A percentile compares a stretch with the other conserved stretches of the same genome.
Evolutionary conservation across 2,888 invertebrate species (phyloP).

Genomic region (Apodemia mormo): DNA sequence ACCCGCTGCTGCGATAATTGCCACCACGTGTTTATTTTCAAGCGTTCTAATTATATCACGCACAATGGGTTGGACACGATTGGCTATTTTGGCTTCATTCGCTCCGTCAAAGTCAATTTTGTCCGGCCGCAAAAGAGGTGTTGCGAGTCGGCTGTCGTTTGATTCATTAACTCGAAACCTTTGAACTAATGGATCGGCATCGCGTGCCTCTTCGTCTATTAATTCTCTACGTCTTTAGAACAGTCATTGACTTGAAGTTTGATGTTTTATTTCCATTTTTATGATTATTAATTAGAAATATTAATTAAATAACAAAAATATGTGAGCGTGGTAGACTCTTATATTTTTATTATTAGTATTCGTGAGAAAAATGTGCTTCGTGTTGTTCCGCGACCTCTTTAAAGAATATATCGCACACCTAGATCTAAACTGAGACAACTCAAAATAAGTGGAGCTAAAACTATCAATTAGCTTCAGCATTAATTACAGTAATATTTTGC

Average conservation of each 20-base stretch:
- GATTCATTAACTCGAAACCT: constrained; percentile 75
- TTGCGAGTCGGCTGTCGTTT: constrained; percentile 74
- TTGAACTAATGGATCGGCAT: constrained; percentile 73
- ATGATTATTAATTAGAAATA: neutral
- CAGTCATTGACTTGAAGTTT: constrained; percentile 20
- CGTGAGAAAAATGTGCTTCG: too few relatives aligned
- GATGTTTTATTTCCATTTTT: constrained; percentile 1
- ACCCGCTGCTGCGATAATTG: constrained; percentile 79
- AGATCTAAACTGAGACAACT: too few relatives aligned
- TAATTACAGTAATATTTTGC: too few relatives aligned
- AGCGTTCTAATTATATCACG: constrained; percentile 75
- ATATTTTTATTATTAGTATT: too few relatives aligned
- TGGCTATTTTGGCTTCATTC: constrained; percentile 72
- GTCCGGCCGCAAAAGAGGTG: constrained; percentile 74
- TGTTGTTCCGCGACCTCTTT: too few relatives aligned
- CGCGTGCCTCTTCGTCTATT: constrained; percentile 58
- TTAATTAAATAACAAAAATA: constrained; percentile 2
- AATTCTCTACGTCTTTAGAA: constrained; percentile 52
- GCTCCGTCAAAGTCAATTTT: constrained; percentile 76
- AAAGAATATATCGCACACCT: too few relatives aligned
- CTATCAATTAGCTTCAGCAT: too few relatives aligned
- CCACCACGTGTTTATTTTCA: constrained; percentile 80
- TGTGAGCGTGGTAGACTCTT: neutral
- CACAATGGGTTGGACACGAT: constrained; percentile 81
- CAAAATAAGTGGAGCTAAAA: too few relatives aligned